Evolutionary conservation across 2,113 vertebrate species (phyloP).

Genomic region (Xiphophorus hellerii): DNA sequence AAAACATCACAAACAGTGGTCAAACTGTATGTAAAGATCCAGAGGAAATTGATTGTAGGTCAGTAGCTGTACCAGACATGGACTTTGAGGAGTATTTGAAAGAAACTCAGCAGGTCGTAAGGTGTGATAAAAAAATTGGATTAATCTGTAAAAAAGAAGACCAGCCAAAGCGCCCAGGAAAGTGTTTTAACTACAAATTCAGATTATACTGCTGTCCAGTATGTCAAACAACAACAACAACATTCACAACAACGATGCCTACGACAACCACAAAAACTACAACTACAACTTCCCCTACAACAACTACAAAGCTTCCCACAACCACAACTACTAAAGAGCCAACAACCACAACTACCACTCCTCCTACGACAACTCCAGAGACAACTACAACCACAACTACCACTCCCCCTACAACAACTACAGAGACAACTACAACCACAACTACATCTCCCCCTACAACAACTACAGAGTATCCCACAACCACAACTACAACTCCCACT

Average conservation of each 20-base stretch:
- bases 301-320: not conserved
- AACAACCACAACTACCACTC: not conserved
- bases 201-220: constrained; percentile 54
- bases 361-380: no score
- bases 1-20: constrained; percentile 56
- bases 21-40: constrained; percentile 18
- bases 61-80: not conserved
- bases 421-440: not conserved
- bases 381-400: not conserved
- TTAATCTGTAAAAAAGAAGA: constrained; percentile 55
- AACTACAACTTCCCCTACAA: not conserved
- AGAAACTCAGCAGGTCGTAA: constrained; percentile 22
- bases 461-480: not conserved
- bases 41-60: constrained; percentile 26
- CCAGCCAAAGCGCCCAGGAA: not conserved
- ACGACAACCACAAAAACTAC: no score
- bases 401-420: not conserved
- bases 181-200: constrained; percentile 58
- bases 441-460: not conserved
- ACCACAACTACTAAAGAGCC: not conserved
- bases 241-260: no score
- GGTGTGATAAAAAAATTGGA: constrained; percentile 22
- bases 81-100: constrained; percentile 16
- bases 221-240: not conserved
- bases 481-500: not conserved